Percentiles rank a stretch among this genome's conserved stretches.
Evolutionary conservation across 2,113 vertebrate genomes (phyloP).

Genomic region (Tupaia chinensis): DNA sequence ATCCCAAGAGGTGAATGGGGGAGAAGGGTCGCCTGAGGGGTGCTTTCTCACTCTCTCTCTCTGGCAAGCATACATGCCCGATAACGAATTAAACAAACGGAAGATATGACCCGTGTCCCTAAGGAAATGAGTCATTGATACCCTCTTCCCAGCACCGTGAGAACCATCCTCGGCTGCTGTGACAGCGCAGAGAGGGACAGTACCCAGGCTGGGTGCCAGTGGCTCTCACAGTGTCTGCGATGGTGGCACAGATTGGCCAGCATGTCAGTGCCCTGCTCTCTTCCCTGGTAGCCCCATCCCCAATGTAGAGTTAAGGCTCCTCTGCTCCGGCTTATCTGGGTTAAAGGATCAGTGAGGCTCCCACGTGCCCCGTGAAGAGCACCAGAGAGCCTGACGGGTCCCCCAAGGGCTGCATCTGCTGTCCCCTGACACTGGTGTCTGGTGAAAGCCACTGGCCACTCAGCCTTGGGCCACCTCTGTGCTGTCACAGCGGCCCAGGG

Average conservation of each 20-base stretch:
- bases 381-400: background rate
- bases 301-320: no score
- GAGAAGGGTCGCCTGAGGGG: no score
- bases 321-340: background rate
- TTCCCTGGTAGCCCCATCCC: background rate
- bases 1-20: no score
- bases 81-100: no score
- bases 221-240: no score
- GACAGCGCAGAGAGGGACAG: background rate
- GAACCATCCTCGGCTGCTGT: background rate
- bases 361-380: background rate
- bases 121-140: background rate
- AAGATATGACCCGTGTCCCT: background rate
- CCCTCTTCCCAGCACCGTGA: background rate
- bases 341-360: background rate
- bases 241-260: background rate
- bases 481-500: no score
- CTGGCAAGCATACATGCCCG: no score
- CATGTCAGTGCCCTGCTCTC: background rate
- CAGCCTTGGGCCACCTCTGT: background rate
- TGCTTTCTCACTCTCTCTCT: no score
- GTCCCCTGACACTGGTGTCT: background rate
- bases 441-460: background rate
- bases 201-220: background rate
- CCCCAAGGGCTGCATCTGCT: accelerated